Base-by-base conservation (phyloP, 2,888 invertebrate genomes). In the Tipula vernalis region DNA sequence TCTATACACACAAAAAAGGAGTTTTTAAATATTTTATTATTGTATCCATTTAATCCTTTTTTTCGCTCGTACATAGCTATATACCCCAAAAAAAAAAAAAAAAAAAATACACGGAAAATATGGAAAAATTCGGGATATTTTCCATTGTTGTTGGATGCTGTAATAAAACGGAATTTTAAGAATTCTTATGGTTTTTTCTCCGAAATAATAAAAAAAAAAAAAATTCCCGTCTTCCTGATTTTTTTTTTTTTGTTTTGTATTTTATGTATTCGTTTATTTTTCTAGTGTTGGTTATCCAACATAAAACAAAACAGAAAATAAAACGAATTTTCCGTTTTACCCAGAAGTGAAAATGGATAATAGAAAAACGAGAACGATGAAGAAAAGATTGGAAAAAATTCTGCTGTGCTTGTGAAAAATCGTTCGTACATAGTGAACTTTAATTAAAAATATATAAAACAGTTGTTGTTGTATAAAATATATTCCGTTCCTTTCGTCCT, bases 31-130 rank as follows among this genome's bases (percentile, higher is more conserved):
- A 28, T 71, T 71, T 71, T 71, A 71, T 71, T 71, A 71, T 28
- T 71, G 71, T 71, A 71, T 71, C 71, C 71, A 71, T 71, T 71
- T 71, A 71, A 71, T 71, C 71, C 71, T 71, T 71, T 71, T 71
- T 71, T 51, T 51, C 71, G 71, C 71, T 71, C 71, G 18, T 28
- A 51, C 15, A 10, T 28, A 71, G 71, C 15, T 71, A 18, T 71
- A 71, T 28, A 28, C 71, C n/a, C 3, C n/a, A 51, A n/a, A 51
- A 13, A 51, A 51, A 10, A 44, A 57, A n/a, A n/a, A 51, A 12
- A n/a, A 51, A 51, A 57, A 57, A 57, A 18, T 71, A 71, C 71
- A 71, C 71, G 71, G 71, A 18, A 71, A 71, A 71, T 71, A 71
- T 71, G 71, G 71, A 71, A 71, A 71, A 28, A 71, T 71, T 71